phyloP scores from a whole-genome alignment of 2,113 vertebrate genomes.

The Carassius carassius region DNA sequence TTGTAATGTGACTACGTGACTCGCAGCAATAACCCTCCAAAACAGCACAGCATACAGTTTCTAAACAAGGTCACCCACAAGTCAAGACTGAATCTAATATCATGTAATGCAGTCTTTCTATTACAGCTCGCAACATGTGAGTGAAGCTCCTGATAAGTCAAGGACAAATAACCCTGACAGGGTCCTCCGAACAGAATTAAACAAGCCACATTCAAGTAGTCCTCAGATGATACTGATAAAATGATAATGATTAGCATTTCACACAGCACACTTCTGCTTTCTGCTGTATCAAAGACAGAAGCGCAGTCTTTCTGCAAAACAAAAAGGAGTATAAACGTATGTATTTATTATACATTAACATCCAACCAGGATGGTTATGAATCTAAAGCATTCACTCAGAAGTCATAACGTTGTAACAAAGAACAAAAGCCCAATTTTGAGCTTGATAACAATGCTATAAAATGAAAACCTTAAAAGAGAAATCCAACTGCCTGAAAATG shows the following conservation, averaged over 20 bases:
- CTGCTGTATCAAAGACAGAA: background rate
- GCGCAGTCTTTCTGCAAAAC: background rate
- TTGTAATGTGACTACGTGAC: constrained; percentile 1
- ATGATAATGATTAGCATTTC: background rate
- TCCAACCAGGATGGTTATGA: too few species aligned
- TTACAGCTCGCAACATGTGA: background rate
- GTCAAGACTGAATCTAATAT: background rate
- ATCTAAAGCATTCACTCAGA: background rate
- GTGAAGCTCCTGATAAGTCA: too few species aligned
- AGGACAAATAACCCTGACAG: background rate
- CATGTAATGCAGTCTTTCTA: background rate
- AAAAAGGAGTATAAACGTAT: background rate
- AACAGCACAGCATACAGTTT: background rate
- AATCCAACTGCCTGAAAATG: background rate
- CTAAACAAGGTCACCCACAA: background rate
- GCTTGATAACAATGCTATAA: background rate
- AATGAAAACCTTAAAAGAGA: background rate
- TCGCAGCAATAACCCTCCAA: background rate
- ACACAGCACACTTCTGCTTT: constrained; percentile 4
- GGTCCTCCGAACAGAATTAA: too few species aligned
- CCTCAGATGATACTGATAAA: too few species aligned
- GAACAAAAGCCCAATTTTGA: background rate
- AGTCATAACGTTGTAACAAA: background rate
- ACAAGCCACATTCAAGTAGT: background rate
- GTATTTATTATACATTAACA: too few species aligned